Percentiles rank a stretch among this genome's conserved stretches.
phyloP scores from a whole-genome alignment of 2,113 vertebrate species.

The Lates calcarifer region DNA sequence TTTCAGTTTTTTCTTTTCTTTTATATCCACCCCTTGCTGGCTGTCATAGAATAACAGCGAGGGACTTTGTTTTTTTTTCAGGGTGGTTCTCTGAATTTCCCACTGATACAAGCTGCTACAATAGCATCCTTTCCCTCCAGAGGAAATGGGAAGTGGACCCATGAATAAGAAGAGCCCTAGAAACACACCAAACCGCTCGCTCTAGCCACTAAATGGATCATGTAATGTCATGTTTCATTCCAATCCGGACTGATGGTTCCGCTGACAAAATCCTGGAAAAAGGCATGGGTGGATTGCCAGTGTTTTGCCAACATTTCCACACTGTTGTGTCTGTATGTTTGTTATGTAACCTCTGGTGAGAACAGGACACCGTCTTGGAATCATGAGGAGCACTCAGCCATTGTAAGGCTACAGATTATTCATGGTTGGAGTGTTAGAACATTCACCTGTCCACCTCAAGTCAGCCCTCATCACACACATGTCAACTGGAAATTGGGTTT shows the following conservation, averaged over 20 bases:
- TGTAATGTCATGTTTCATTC: slow-evolving; percentile 1
- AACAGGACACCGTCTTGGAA: slow-evolving; percentile 35
- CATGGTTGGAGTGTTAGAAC: slow-evolving; percentile 21
- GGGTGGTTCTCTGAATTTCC: slow-evolving; percentile 66
- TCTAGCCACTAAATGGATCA: slow-evolving; percentile 2
- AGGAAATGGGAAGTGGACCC: slow-evolving; percentile 23
- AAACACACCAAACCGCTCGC: slow-evolving; percentile 20
- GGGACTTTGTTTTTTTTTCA: slow-evolving; percentile 53
- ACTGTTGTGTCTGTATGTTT: slow-evolving; percentile 46
- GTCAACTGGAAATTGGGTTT: slow-evolving; percentile 2
- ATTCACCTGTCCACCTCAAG: slow-evolving; percentile 10
- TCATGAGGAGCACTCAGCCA: slow-evolving; percentile 7
- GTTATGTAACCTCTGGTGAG: slow-evolving; percentile 57
- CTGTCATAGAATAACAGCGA: slow-evolving; percentile 43
- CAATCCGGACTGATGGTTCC: not conserved
- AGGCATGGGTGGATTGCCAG: not conserved
- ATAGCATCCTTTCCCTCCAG: slow-evolving; percentile 53
- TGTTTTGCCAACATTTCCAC: slow-evolving; percentile 52
- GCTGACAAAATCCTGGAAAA: slow-evolving; percentile 27
- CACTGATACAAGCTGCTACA: slow-evolving; percentile 57
- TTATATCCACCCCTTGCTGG: slow-evolving; percentile 26
- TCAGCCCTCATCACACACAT: not conserved
- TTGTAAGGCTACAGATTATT: slow-evolving; percentile 28
- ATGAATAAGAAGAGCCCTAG: slow-evolving; percentile 15
- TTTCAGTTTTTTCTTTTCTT: slow-evolving; percentile 31